Conservation (phyloP, 1,140 invertebrate genomes). For the Pemphigus obesinymphae region DNA sequence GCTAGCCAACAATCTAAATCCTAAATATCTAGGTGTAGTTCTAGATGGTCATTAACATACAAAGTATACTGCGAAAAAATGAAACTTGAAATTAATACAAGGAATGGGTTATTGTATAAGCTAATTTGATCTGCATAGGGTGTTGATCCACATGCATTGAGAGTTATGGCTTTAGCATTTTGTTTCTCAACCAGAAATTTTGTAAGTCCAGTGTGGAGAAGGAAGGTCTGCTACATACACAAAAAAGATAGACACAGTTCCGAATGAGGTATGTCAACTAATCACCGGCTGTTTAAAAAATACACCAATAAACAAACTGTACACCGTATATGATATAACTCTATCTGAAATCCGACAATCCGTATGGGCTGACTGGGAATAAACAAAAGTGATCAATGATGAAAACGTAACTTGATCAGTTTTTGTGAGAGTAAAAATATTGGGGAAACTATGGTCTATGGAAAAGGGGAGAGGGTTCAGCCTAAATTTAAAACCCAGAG, state of each 20-base stretch:
- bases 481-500: no score
- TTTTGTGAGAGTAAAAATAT: no score
- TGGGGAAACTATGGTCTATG: no score
- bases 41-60: background rate
- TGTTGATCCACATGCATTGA: background rate
- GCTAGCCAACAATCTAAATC: background rate
- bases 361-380: background rate
- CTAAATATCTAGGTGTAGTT: slow-evolving; percentile 20
- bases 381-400: background rate
- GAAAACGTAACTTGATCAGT: no score
- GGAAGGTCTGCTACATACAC: background rate
- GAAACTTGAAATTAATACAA: background rate
- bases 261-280: background rate
- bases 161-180: background rate
- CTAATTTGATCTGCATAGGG: background rate
- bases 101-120: background rate
- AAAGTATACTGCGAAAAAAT: slow-evolving; percentile 18
- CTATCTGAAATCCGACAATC: background rate
- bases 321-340: background rate
- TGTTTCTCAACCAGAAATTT: slow-evolving; percentile 25
- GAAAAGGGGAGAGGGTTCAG: no score
- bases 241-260: slow-evolving; percentile 33
- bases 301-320: slow-evolving; percentile 24
- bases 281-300: background rate
- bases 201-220: background rate